Conservation (phyloP, 1,140 invertebrate genomes). For the Aphaenogaster rudis region DNA sequence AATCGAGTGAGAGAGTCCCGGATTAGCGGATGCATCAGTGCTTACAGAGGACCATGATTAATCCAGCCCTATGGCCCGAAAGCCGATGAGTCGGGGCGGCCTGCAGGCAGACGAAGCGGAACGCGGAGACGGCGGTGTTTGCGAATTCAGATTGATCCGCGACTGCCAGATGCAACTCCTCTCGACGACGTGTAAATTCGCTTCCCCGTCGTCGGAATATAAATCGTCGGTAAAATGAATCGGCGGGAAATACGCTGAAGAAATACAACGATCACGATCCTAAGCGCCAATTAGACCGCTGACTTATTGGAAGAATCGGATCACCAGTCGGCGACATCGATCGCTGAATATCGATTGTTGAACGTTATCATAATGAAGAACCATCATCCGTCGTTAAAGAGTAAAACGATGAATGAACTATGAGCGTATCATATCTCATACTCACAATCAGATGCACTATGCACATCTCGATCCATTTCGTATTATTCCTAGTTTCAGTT, state of each 20-base stretch:
- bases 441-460: too few relatives aligned
- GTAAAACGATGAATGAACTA: slow-evolving; percentile 25
- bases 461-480: background rate
- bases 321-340: background rate
- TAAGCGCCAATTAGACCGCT: slow-evolving; percentile 11
- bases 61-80: slow-evolving; percentile 70
- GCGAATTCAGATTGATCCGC: slow-evolving; percentile 69
- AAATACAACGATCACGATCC: slow-evolving; percentile 33
- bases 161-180: slow-evolving; percentile 63
- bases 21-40: slow-evolving; percentile 73
- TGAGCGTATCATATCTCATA: background rate
- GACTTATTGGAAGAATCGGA: slow-evolving; percentile 36
- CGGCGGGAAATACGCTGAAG: slow-evolving; percentile 1
- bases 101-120: slow-evolving; percentile 47
- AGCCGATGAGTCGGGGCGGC: slow-evolving; percentile 67
- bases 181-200: slow-evolving; percentile 57
- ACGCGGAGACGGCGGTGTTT: slow-evolving; percentile 69
- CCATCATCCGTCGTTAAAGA: slow-evolving; percentile 2
- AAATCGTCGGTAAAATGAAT: slow-evolving; percentile 47
- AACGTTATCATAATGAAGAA: slow-evolving; percentile 32
- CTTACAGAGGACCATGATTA: slow-evolving; percentile 72
- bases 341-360: background rate
- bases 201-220: slow-evolving; percentile 17
- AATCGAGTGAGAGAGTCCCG: slow-evolving; percentile 65
- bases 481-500: slow-evolving; percentile 11